Evolutionary conservation across 2,113 vertebrate species (phyloP).

Genomic region (Neotoma lepida): DNA sequence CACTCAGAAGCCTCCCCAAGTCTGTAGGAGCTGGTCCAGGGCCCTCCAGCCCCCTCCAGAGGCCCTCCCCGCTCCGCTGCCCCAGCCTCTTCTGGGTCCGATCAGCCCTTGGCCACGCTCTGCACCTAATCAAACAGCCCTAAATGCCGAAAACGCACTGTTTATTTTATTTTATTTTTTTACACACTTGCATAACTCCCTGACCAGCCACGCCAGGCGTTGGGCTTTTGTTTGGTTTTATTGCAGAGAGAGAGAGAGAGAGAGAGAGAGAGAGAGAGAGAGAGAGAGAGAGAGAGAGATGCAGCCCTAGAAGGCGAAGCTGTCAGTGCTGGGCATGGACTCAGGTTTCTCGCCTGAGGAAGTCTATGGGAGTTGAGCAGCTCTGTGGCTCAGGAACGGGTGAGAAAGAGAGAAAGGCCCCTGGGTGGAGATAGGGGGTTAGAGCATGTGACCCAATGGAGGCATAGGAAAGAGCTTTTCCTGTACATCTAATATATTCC

Average conservation of each 20-base stretch:
- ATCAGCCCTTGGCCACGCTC: conserved; percentile 67
- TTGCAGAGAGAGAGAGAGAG: conserved; percentile 59
- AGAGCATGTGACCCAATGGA: conserved; percentile 65
- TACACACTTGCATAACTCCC: conserved; percentile 84
- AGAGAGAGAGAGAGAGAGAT: conserved; percentile 42
- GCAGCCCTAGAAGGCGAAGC: conserved; percentile 68
- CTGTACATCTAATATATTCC: conserved; percentile 55
- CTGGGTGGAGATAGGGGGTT: conserved; percentile 71
- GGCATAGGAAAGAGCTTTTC: conserved; percentile 33
- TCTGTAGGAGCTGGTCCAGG: conserved; percentile 28
- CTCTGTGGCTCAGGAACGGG: conserved; percentile 70
- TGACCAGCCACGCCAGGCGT: conserved; percentile 76
- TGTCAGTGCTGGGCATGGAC: conserved; percentile 68
- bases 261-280: background rate
- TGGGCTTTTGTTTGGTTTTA: conserved; percentile 82
- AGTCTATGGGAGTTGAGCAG: conserved; percentile 65
- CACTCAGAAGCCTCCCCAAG: conserved; percentile 31
- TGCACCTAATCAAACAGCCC: conserved; percentile 79
- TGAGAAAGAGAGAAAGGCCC: conserved; percentile 61
- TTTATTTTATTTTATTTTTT: conserved; percentile 85
- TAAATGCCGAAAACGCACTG: conserved; percentile 78
- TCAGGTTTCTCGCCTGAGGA: conserved; percentile 79
- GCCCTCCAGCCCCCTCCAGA: background rate
- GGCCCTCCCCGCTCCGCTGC: conserved; percentile 11
- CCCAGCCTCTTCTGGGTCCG: conserved; percentile 47